Conservation (phyloP, 2,113 vertebrate species). For the Ardeotis arabs region DNA sequence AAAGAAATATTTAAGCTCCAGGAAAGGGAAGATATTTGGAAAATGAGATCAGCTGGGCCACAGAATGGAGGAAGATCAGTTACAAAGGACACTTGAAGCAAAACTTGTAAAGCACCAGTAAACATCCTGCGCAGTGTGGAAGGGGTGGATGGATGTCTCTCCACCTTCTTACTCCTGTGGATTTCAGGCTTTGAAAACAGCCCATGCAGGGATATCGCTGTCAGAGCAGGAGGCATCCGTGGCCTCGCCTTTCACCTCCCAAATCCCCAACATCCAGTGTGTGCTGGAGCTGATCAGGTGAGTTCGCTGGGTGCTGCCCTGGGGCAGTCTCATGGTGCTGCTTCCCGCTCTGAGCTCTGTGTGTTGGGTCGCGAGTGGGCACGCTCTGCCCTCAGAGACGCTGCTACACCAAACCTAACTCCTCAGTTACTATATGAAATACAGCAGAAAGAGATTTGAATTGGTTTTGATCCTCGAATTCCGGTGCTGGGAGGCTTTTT, state of each 20-base stretch:
- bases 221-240: conserved; percentile 73
- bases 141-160: not conserved
- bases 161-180: not conserved
- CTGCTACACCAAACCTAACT: not conserved
- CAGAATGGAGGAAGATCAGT: not conserved
- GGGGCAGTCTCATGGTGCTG: accelerated
- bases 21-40: not conserved
- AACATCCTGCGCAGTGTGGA: not conserved
- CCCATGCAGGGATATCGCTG: conserved; percentile 66
- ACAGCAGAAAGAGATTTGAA: not conserved
- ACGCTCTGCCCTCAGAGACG: not conserved
- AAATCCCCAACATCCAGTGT: conserved; percentile 67
- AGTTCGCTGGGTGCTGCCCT: not conserved
- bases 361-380: accelerated
- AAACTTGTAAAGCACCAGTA: not conserved
- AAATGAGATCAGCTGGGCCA: not conserved
- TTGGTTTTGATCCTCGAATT: not conserved
- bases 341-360: not conserved
- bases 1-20: not conserved
- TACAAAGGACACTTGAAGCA: not conserved
- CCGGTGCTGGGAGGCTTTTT: not conserved
- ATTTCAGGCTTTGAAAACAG: conserved; percentile 75
- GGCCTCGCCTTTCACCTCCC: conserved; percentile 73
- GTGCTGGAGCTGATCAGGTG: conserved; percentile 70
- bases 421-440: not conserved